Percentiles rank a stretch among this genome's conserved stretches.
phyloP scores from a whole-genome alignment of 1,140 invertebrate genomes.

The Papilio polytes region DNA sequence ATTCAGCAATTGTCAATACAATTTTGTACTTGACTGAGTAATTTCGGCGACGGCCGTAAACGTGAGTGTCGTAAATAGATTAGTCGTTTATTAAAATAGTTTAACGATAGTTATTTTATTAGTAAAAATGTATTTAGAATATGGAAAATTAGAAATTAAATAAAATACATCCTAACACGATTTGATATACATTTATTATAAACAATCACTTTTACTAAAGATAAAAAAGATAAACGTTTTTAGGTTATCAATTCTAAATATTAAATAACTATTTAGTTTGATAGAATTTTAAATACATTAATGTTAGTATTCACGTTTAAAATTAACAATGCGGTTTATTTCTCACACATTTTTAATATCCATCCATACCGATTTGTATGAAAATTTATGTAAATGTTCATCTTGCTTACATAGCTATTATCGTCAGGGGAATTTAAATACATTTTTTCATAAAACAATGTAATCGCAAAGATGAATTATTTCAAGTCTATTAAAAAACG shows the following conservation, averaged over 20 bases:
- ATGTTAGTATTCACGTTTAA: neutral
- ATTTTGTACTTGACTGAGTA: slow-evolving; percentile 49
- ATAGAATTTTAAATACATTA: slow-evolving; percentile 12
- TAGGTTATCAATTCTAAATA: slow-evolving; percentile 33
- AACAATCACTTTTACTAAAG: slow-evolving; percentile 21
- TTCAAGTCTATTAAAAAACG: slow-evolving; percentile 9
- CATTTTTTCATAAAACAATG: slow-evolving; percentile 13
- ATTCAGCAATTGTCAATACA: slow-evolving; percentile 70
- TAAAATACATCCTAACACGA: neutral
- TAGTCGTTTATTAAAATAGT: slow-evolving; percentile 29
- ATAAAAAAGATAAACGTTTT: slow-evolving; percentile 34
- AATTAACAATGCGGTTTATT: slow-evolving; percentile 41
- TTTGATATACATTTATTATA: slow-evolving; percentile 29
- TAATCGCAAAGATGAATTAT: slow-evolving; percentile 4
- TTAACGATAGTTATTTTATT: neutral
- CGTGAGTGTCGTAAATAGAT: slow-evolving; percentile 12
- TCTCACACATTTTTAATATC: slow-evolving; percentile 33
- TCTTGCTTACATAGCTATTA: slow-evolving; percentile 43
- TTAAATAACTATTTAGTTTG: slow-evolving; percentile 16
- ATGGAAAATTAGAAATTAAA: too few species aligned
- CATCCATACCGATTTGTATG: slow-evolving; percentile 42
- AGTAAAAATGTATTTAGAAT: too few species aligned
- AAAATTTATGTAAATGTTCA: slow-evolving; percentile 48
- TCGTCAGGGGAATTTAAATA: slow-evolving; percentile 21
- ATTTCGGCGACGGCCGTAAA: slow-evolving; percentile 31